A percentile compares a stretch with the other conserved stretches of the same genome.
Conservation (phyloP, 2,888 invertebrate genomes). For the Allacma fusca region DNA sequence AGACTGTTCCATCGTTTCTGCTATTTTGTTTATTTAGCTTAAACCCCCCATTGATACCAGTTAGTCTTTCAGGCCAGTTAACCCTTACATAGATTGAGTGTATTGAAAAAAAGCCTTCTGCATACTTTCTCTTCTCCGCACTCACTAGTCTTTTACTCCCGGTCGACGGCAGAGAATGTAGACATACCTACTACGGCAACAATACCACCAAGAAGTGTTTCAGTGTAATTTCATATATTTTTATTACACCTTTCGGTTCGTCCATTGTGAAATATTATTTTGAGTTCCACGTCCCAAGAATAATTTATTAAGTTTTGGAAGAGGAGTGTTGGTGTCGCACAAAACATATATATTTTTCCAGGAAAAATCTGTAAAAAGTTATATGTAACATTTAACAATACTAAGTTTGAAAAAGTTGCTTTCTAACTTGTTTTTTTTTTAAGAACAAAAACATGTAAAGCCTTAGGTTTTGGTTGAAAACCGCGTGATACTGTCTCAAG, state of each 20-base stretch:
- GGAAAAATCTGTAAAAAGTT: neutral
- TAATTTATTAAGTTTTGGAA: neutral
- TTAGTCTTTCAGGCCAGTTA: slow-evolving; percentile 32
- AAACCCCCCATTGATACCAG: slow-evolving; percentile 20
- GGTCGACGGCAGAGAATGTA: neutral
- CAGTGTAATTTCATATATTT: slow-evolving; percentile 6
- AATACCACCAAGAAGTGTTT: slow-evolving; percentile 18
- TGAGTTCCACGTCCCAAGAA: neutral
- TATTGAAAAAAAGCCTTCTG: neutral
- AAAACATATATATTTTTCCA: neutral
- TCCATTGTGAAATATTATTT: neutral
- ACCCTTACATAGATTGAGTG: slow-evolving; percentile 5
- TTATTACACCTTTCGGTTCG: neutral
- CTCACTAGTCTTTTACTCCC: neutral
- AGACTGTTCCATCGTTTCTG: slow-evolving; percentile 30
- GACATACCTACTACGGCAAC: neutral
- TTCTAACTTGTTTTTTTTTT: neutral
- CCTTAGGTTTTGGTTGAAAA: slow-evolving; percentile 9
- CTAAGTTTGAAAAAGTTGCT: slow-evolving; percentile 7
- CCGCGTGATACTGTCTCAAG: slow-evolving; percentile 7
- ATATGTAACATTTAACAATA: neutral
- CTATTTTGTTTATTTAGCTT: slow-evolving; percentile 35
- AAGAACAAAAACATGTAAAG: neutral
- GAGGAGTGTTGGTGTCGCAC: neutral
- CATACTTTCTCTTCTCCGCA: slow-evolving; percentile 4